These are phyloP conservation scores for Drosophila demipolita DNA, from an alignment of 2,888 invertebrate species.

Conservation along the genomic window DNA sequence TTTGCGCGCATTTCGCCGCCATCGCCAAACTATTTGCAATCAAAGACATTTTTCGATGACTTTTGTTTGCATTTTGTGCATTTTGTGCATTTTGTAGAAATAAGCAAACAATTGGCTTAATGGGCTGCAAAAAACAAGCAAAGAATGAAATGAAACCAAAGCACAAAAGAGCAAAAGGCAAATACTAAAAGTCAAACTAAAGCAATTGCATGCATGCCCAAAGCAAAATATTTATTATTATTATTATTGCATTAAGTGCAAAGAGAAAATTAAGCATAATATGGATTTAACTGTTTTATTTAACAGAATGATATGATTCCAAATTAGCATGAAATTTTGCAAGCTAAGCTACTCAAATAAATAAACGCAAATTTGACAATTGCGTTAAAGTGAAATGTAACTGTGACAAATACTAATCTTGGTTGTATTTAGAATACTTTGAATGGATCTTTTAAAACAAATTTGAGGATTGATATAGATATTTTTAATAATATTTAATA, in stretches of 20 bases:
- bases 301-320: conserved; percentile 9
- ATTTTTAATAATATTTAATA: neutral
- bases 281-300: conserved; percentile 31
- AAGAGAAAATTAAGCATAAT: conserved; percentile 28
- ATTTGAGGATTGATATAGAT: neutral
- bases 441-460: neutral
- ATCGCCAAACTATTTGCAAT: conserved; percentile 41
- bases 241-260: conserved; percentile 32
- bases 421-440: neutral
- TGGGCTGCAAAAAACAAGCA: conserved; percentile 32
- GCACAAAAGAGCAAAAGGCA: conserved; percentile 15
- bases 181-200: conserved; percentile 28
- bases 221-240: conserved; percentile 31
- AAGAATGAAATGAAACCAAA: conserved; percentile 19
- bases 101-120: conserved; percentile 76
- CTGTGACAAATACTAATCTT: neutral
- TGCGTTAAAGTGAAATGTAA: neutral
- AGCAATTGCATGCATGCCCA: conserved; percentile 34
- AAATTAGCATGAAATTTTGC: conserved; percentile 41
- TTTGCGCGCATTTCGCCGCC: conserved; percentile 61
- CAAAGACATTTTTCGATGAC: conserved; percentile 67
- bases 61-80: conserved; percentile 72
- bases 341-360: conserved; percentile 2
- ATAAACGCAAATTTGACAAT: conserved; percentile 8
- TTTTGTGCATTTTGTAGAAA: conserved; percentile 66